phyloP scores from a whole-genome alignment of 2,888 invertebrate genomes.

The Gonocerus acuteangulatus region DNA sequence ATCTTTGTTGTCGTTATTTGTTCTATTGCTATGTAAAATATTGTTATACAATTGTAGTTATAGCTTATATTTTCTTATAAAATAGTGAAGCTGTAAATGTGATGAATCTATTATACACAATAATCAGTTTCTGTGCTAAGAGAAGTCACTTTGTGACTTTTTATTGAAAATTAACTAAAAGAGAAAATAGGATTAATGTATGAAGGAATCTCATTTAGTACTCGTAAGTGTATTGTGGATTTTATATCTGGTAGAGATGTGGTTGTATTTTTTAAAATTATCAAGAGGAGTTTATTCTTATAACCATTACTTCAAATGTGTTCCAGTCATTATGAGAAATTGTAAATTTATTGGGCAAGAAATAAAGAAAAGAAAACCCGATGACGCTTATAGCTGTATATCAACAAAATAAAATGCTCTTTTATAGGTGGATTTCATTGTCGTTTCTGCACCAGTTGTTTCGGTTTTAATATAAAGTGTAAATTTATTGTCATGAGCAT shows the following conservation, averaged over 20 bases:
- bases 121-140: slow-evolving; percentile 4
- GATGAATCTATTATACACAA: slow-evolving; percentile 21
- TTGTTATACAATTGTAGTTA: neutral
- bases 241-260: slow-evolving; percentile 18
- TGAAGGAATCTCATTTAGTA: neutral
- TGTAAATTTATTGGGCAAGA: neutral
- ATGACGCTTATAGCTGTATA: slow-evolving; percentile 21
- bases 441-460: neutral
- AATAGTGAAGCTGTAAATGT: slow-evolving; percentile 2
- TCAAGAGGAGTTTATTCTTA: slow-evolving; percentile 22
- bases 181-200: too few relatives aligned
- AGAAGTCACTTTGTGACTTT: neutral
- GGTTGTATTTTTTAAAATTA: slow-evolving; percentile 22
- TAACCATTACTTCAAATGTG: slow-evolving; percentile 13
- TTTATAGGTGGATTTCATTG: neutral
- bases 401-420: neutral
- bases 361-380: slow-evolving; percentile 6
- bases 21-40: neutral
- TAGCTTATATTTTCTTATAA: slow-evolving; percentile 22
- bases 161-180: too few relatives aligned
- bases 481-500: neutral
- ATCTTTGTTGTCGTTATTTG: too few relatives aligned
- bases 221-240: neutral
- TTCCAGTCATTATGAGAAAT: slow-evolving; percentile 8
- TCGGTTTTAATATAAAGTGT: neutral